Evolutionary conservation across 2,888 invertebrate species (phyloP).

Genomic region (Chrysopilus asiliformis): DNA sequence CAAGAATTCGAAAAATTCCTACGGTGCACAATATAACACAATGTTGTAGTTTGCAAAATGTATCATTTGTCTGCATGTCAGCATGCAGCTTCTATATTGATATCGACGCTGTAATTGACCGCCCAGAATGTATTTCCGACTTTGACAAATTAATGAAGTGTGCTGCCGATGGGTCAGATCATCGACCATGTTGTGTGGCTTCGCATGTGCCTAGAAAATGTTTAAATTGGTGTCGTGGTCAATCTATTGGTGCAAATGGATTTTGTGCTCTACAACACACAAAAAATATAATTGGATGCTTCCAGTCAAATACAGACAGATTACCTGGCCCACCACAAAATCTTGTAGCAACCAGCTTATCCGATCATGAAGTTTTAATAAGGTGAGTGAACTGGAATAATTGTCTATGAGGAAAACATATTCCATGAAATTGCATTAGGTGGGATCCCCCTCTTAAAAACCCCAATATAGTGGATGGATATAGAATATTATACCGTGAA

Average conservation of each 20-base stretch:
- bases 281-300: constrained; percentile 64
- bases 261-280: constrained; percentile 61
- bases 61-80: constrained; percentile 62
- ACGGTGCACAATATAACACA: constrained; percentile 59
- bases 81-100: constrained; percentile 75
- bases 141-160: constrained; percentile 78
- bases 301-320: constrained; percentile 62
- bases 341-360: constrained; percentile 42
- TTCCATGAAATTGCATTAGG: no score
- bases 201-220: constrained; percentile 69
- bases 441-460: constrained; percentile 76
- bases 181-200: constrained; percentile 69
- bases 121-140: constrained; percentile 67
- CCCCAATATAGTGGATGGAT: constrained; percentile 67
- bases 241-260: constrained; percentile 48
- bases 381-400: constrained; percentile 31
- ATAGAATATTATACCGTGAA: constrained; percentile 69
- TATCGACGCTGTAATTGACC: constrained; percentile 68
- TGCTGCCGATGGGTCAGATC: constrained; percentile 70
- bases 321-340: constrained; percentile 70
- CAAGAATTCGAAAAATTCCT: constrained; percentile 49
- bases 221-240: constrained; percentile 73
- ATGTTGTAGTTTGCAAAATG: constrained; percentile 70
- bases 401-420: neutral
- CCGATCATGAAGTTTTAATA: constrained; percentile 45